Evolutionary conservation across 2,888 invertebrate species (phyloP).

Genomic region (Xestobium rufovillosum): DNA sequence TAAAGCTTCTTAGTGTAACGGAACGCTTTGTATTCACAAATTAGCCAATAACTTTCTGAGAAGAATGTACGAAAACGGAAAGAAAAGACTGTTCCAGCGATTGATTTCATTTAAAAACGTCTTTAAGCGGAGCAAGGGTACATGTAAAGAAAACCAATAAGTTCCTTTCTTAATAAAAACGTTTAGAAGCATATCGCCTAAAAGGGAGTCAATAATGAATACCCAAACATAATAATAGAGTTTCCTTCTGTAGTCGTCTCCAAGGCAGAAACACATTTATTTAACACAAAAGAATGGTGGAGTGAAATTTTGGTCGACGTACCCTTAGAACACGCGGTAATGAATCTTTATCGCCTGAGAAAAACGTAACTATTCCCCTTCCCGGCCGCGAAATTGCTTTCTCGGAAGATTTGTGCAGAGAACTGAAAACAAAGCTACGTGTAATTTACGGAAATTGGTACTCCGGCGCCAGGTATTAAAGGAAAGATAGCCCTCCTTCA

Average conservation of each 20-base stretch:
- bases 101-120: too few species aligned
- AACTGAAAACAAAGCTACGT: conserved; percentile 48
- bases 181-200: conserved; percentile 1
- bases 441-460: conserved; percentile 49
- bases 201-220: conserved; percentile 1
- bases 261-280: conserved; percentile 24
- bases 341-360: conserved; percentile 46
- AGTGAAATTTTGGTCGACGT: conserved; percentile 36
- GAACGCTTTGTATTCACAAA: too few species aligned
- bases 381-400: conserved; percentile 44
- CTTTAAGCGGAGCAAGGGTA: too few species aligned
- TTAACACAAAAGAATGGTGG: conserved; percentile 30
- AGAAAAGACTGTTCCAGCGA: too few species aligned
- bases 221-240: conserved; percentile 1
- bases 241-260: conserved; percentile 17
- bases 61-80: too few species aligned
- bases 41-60: too few species aligned
- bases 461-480: conserved; percentile 32
- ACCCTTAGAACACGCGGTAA: conserved; percentile 38
- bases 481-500: conserved; percentile 4
- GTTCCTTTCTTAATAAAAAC: conserved; percentile 1
- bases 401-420: conserved; percentile 47
- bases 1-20: too few species aligned
- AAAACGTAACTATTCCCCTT: conserved; percentile 42
- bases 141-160: conserved; percentile 1